Percentiles rank a stretch among this genome's conserved stretches.
These are phyloP conservation scores for Drosophila seguyi DNA, from an alignment of 1,140 invertebrate genomes.

Conservation along the genomic window DNA sequence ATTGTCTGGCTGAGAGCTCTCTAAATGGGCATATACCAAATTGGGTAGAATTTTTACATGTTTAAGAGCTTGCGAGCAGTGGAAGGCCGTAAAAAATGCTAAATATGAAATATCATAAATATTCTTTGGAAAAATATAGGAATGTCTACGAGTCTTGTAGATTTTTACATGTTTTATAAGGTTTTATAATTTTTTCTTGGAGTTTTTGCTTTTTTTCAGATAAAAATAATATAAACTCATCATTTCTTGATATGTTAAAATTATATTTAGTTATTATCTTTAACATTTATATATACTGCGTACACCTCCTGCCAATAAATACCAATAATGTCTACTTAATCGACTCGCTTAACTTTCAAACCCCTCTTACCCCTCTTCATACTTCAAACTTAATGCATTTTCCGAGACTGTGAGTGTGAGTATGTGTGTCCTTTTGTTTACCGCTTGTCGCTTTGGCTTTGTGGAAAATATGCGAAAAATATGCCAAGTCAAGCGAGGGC, in stretches of 20 bases:
- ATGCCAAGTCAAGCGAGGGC: conserved; percentile 33
- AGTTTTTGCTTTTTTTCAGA: too few relatives aligned
- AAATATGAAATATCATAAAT: not conserved
- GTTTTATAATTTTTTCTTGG: not conserved
- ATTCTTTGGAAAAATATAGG: not conserved
- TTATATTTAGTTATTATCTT: too few relatives aligned
- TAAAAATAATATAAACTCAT: too few relatives aligned
- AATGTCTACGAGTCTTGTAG: not conserved
- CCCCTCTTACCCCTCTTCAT: not conserved
- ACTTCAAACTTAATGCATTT: conserved; percentile 48
- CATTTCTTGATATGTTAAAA: too few relatives aligned
- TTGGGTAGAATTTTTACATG: not conserved
- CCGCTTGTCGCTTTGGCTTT: conserved; percentile 30
- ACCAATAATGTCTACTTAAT: conserved; percentile 9
- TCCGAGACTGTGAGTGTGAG: not conserved
- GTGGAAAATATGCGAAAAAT: conserved; percentile 21
- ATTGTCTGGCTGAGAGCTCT: not conserved
- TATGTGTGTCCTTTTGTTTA: conserved; percentile 39
- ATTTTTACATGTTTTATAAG: not conserved
- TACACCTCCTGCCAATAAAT: not conserved
- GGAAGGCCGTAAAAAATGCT: not conserved
- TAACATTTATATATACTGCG: too few relatives aligned
- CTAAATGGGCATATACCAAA: conserved; percentile 1
- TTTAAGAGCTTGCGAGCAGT: not conserved
- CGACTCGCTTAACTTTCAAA: conserved; percentile 10